These are phyloP conservation scores for Tribolium madens DNA, from an alignment of 1,140 invertebrate species.

Conservation along the genomic window DNA sequence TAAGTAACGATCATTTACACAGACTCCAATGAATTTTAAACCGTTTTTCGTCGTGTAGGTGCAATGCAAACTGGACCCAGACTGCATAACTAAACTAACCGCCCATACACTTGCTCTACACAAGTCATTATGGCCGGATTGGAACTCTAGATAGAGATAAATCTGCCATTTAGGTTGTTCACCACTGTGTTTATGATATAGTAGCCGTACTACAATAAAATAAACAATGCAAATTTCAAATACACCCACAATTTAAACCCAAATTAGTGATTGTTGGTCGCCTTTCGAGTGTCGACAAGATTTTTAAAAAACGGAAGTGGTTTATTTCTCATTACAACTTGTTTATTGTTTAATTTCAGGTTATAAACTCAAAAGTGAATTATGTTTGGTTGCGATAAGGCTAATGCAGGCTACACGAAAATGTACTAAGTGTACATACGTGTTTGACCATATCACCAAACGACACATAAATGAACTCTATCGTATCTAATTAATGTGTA, in stretches of 20 bases:
- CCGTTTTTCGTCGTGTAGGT: conserved; percentile 31
- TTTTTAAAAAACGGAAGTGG: conserved; percentile 16
- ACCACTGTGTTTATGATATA: conserved; percentile 23
- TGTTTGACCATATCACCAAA: conserved; percentile 26
- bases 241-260: background rate
- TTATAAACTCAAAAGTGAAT: conserved; percentile 25
- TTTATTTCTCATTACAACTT: conserved; percentile 18
- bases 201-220: conserved; percentile 12
- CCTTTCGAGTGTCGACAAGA: background rate
- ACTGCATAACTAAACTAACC: conserved; percentile 37
- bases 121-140: conserved; percentile 36
- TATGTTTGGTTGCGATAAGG: conserved; percentile 17
- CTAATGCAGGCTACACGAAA: conserved; percentile 31
- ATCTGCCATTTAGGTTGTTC: conserved; percentile 16
- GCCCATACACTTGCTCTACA: conserved; percentile 40
- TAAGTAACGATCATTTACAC: conserved; percentile 29
- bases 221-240: background rate
- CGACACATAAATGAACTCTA: conserved; percentile 17
- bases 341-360: conserved; percentile 36
- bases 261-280: background rate
- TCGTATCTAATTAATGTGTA: conserved; percentile 26
- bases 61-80: conserved; percentile 26
- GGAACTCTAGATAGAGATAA: conserved; percentile 33
- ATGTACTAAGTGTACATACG: conserved; percentile 36
- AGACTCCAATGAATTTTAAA: conserved; percentile 29